phyloP scores from a whole-genome alignment of 2,888 invertebrate species.

The Leptarthrus brevirostris region DNA sequence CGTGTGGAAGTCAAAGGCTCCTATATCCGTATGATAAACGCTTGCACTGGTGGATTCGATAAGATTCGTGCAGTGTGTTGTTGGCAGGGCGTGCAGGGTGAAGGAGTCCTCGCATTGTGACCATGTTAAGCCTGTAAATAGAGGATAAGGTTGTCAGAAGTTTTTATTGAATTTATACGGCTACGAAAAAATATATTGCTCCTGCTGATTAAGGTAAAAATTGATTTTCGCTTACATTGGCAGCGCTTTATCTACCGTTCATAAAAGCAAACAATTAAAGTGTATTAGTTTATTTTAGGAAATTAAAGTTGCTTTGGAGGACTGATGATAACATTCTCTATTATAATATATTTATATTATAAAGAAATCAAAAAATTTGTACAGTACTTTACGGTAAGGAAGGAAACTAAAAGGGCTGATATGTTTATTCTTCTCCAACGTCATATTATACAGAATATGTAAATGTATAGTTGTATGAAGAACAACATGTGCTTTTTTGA shows the following conservation, averaged over 20 bases:
- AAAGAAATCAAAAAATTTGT: too few relatives aligned
- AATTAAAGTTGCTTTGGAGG: conserved; percentile 18
- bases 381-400: too few relatives aligned
- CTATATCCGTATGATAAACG: conserved; percentile 74
- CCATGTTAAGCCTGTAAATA: conserved; percentile 71
- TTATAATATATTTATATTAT: too few relatives aligned
- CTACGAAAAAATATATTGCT: conserved; percentile 3
- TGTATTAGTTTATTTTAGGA: neutral
- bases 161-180: conserved; percentile 26
- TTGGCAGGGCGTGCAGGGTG: conserved; percentile 74
- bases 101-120: conserved; percentile 77
- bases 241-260: neutral
- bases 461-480: too few relatives aligned
- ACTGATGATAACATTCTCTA: too few relatives aligned
- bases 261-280: neutral
- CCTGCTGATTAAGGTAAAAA: conserved; percentile 14
- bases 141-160: conserved; percentile 27
- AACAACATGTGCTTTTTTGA: too few relatives aligned
- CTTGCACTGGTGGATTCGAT: conserved; percentile 71
- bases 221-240: conserved; percentile 15
- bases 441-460: too few relatives aligned
- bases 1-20: conserved; percentile 70
- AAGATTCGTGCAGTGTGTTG: conserved; percentile 74
- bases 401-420: too few relatives aligned
- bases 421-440: too few relatives aligned